Percentiles rank a stretch among this genome's conserved stretches.
Conservation (phyloP, 2,888 invertebrate genomes). For the Esperia sulphurella region DNA sequence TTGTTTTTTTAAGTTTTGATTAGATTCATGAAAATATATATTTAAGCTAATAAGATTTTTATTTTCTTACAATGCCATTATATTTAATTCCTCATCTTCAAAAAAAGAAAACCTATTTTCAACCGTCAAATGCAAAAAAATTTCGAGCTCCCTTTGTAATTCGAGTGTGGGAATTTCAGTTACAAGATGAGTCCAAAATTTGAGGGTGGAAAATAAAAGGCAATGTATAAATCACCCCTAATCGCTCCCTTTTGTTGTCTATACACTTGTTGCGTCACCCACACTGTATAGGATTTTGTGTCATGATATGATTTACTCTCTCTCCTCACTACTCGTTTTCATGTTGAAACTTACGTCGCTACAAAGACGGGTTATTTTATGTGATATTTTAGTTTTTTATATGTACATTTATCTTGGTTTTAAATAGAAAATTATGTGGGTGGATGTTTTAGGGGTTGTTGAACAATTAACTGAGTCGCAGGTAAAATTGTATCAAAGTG, state of each 20-base stretch:
- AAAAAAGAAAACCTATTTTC: constrained; percentile 1
- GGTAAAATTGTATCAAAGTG: constrained; percentile 63
- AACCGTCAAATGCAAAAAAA: constrained; percentile 21
- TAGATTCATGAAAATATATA: no score
- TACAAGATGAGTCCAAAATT: constrained; percentile 52
- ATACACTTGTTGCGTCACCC: constrained; percentile 72
- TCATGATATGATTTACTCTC: constrained; percentile 16
- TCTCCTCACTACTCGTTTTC: not conserved
- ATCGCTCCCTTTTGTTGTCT: constrained; percentile 61
- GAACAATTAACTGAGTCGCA: constrained; percentile 68
- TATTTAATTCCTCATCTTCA: no score
- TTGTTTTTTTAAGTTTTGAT: no score
- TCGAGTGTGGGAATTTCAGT: constrained; percentile 75
- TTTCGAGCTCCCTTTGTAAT: constrained; percentile 21
- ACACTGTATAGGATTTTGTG: constrained; percentile 35
- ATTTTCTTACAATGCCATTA: no score
- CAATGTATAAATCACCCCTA: constrained; percentile 74
- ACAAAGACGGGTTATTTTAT: constrained; percentile 13
- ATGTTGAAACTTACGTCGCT: constrained; percentile 14
- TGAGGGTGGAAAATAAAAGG: constrained; percentile 70
- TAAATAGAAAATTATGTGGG: constrained; percentile 38
- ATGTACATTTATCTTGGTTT: constrained; percentile 19
- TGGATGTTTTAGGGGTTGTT: constrained; percentile 65
- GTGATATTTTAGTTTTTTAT: not conserved
- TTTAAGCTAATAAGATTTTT: no score